phyloP scores from a whole-genome alignment of 2,113 vertebrate genomes.

The Cottus gobio region DNA sequence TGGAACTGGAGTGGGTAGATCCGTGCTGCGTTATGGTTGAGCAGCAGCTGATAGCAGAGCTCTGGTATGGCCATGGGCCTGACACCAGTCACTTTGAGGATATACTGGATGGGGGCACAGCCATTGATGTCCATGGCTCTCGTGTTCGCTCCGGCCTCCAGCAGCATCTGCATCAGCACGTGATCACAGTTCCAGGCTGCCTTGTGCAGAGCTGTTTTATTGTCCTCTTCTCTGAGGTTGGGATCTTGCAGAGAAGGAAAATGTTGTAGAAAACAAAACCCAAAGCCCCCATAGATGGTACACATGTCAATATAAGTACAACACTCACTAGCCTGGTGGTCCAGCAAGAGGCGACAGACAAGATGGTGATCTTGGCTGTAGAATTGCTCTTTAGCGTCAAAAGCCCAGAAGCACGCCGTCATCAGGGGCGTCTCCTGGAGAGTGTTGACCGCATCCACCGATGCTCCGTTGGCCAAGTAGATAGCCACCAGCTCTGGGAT shows the following conservation, averaged over 20 bases:
- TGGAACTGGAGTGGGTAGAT: conserved; percentile 96
- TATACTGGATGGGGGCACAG: conserved; percentile 92
- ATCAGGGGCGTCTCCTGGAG: conserved; percentile 91
- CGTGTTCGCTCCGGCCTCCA: conserved; percentile 90
- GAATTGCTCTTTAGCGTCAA: conserved; percentile 88
- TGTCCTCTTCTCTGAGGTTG: conserved; percentile 89
- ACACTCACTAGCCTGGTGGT: conserved; percentile 82
- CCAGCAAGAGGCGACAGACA: conserved; percentile 89
- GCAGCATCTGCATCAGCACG: conserved; percentile 90
- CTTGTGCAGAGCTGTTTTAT: conserved; percentile 94
- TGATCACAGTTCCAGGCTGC: conserved; percentile 97
- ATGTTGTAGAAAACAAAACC: neutral
- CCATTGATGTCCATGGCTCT: conserved; percentile 94
- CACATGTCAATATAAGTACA: too few relatives aligned
- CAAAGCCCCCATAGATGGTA: neutral
- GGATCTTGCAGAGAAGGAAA: conserved; percentile 73
- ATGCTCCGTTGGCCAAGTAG: conserved; percentile 87
- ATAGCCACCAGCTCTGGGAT: conserved; percentile 88
- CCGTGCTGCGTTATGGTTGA: conserved; percentile 90
- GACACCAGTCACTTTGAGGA: conserved; percentile 91
- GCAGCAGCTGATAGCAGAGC: conserved; percentile 91
- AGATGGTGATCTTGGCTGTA: conserved; percentile 91
- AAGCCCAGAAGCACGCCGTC: conserved; percentile 90
- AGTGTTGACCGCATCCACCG: conserved; percentile 86
- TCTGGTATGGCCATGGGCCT: conserved; percentile 87